Percentiles rank a stretch among this genome's conserved stretches.
Evolutionary conservation across 2,888 invertebrate genomes (phyloP).

Genomic region (Monoplex corrugatus): DNA sequence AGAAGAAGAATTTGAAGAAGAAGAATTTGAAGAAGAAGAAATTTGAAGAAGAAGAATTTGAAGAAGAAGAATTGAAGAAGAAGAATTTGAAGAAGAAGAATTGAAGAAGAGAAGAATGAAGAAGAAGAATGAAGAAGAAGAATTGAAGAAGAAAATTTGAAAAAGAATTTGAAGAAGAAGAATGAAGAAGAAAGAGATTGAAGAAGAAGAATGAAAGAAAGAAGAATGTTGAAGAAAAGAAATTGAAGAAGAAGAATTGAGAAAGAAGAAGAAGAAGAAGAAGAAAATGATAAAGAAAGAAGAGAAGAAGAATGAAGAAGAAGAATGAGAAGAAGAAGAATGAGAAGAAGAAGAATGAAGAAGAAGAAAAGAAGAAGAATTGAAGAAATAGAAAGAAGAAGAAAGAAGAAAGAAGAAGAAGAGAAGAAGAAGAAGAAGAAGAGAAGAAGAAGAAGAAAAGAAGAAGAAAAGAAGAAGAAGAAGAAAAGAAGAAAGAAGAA

Average conservation of each 20-base stretch:
- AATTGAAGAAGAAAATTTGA: too few species aligned
- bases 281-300: neutral
- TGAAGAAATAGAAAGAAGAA: neutral
- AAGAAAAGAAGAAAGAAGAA: neutral
- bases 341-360: neutral
- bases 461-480: neutral
- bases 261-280: too few species aligned
- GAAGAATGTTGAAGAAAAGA: too few species aligned
- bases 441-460: neutral
- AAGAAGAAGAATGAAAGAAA: too few species aligned
- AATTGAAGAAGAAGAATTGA: too few species aligned
- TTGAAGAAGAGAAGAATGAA: too few species aligned
- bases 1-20: neutral
- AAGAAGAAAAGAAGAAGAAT: neutral
- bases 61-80: neutral
- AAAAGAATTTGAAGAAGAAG: too few species aligned
- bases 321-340: neutral
- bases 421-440: neutral
- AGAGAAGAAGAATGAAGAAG: fast-evolving
- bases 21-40: too few species aligned
- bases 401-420: neutral
- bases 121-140: too few species aligned
- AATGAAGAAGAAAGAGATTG: too few species aligned
- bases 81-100: too few species aligned
- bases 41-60: neutral